Evolutionary conservation across 2,113 vertebrate species (phyloP), one percentile per base, ranked within the genome.

Genomic region (Synodontis membranacea): DNA sequence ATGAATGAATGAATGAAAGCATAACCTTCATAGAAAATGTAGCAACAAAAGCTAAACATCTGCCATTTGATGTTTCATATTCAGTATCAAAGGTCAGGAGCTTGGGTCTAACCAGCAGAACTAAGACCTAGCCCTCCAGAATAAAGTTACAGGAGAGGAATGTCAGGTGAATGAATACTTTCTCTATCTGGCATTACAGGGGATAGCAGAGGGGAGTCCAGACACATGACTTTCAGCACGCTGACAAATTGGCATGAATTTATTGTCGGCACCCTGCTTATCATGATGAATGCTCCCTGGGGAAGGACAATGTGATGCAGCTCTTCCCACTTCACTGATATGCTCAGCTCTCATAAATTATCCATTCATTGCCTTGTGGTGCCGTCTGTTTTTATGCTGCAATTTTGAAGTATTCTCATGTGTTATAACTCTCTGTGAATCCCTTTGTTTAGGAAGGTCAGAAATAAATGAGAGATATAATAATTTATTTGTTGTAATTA

Each of bases 401-500:
- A 93, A 90, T 90, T 91, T 58, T 34, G 78, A 4, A 34, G 86
- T 85, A 87, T 64, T 83, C 75, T 58, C 4, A 17, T 84, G 11
- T 9, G 86, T 76, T 82, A 74, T 76, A 75, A 78, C 86, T 89
- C 86, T 89, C 87, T 88, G 80, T 48, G 21, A 80, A 82, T 83
- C 85, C 84, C 88, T 87, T 79, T 88, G 84, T 87, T 92, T 84
- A 89, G 84, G 44, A 78, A 80, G 84, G 89, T 87, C 58, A 85
- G 12, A 48, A 79, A 82, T 87, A 88, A 91, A 91, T 42, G 80
- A 89, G 90, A 88, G 54, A 91, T 88, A 78, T 90, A 88, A 87
- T 64, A 90, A 88, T 93, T 92, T 89, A 91, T 90, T 85, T 88
- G 37, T 15, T 11, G 52, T 91, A 92, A 93, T 95, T 93, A 93